Conservation (phyloP, 2,113 vertebrate species). For the Ailuropoda melanoleuca region DNA sequence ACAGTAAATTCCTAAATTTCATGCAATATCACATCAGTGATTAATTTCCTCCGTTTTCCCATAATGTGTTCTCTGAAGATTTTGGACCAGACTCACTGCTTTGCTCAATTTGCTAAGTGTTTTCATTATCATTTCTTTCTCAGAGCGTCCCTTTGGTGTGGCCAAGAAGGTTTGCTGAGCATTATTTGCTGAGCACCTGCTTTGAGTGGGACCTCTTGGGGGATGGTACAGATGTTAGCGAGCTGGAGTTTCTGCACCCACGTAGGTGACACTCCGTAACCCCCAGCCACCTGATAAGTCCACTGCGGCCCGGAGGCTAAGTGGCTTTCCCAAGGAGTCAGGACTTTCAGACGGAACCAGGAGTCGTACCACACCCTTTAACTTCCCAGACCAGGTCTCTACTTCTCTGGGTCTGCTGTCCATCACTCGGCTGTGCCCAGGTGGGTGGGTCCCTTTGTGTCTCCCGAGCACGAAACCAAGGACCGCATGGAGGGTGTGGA, state of each 20-base stretch:
- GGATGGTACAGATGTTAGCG: background rate
- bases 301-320: background rate
- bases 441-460: background rate
- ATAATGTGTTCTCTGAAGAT: background rate
- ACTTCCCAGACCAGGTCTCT: accelerated
- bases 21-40: background rate
- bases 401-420: background rate
- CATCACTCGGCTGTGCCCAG: background rate
- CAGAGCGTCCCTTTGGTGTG: background rate
- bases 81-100: background rate
- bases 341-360: background rate
- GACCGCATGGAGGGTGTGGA: no score
- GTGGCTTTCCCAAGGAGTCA: accelerated
- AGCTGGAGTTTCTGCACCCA: background rate
- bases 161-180: background rate
- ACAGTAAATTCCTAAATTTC: background rate
- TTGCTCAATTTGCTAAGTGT: background rate
- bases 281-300: background rate
- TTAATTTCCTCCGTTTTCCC: background rate
- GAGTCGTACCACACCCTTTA: accelerated
- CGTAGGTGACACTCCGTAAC: background rate
- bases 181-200: background rate
- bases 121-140: background rate
- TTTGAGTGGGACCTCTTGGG: accelerated
- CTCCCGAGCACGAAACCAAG: accelerated